Conservation (phyloP, 2,797 vertebrate genomes). For the Pseudomugil tenellus region DNA sequence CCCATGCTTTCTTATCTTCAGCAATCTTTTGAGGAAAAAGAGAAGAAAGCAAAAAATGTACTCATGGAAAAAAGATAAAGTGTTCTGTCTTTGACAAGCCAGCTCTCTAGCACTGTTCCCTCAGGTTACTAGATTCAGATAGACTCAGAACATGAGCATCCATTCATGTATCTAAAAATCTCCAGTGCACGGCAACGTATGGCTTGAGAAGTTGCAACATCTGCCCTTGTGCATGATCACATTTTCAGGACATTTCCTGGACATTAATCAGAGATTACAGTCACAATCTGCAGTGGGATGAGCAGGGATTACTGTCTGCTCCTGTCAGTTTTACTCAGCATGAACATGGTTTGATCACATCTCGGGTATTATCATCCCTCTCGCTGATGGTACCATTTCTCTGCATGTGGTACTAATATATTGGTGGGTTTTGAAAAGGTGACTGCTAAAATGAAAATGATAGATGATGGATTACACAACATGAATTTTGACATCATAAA, state of each 20-base stretch:
- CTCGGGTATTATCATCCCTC: slow-evolving; percentile 57
- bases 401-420: slow-evolving; percentile 30
- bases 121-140: slow-evolving; percentile 33
- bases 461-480: slow-evolving; percentile 3
- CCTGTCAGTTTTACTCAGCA: slow-evolving; percentile 62
- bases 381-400: slow-evolving; percentile 25
- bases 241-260: slow-evolving; percentile 61
- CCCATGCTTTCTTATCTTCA: slow-evolving; percentile 1
- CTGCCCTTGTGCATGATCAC: slow-evolving; percentile 51
- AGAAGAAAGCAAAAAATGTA: background rate
- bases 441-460: background rate
- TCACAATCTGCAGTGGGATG: slow-evolving; percentile 48
- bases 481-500: background rate
- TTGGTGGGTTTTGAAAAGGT: slow-evolving; percentile 34
- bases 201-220: slow-evolving; percentile 46
- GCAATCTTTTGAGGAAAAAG: slow-evolving; percentile 2
- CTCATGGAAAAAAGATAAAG: slow-evolving; percentile 12
- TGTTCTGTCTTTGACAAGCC: slow-evolving; percentile 19
- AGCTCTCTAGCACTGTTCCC: slow-evolving; percentile 21
- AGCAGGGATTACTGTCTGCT: slow-evolving; percentile 66
- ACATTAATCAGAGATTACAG: slow-evolving; percentile 74
- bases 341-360: slow-evolving; percentile 61
- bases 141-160: slow-evolving; percentile 25
- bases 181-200: slow-evolving; percentile 5
- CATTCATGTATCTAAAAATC: slow-evolving; percentile 39